phyloP scores from a whole-genome alignment of 2,888 invertebrate species.

The Prenolepis imparis region DNA sequence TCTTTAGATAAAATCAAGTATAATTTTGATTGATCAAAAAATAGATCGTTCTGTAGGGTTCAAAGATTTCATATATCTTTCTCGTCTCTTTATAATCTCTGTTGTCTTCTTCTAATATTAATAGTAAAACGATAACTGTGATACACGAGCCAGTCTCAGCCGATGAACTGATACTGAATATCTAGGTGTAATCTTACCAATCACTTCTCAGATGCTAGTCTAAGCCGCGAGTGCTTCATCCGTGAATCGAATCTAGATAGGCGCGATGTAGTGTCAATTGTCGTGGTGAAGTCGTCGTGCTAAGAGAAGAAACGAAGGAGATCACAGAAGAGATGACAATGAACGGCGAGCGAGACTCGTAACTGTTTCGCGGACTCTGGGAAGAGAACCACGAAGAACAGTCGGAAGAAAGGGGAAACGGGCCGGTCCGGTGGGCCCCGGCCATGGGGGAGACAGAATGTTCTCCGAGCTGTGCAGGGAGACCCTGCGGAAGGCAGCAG shows the following conservation, averaged over 20 bases:
- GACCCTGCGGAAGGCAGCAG: slow-evolving; percentile 87
- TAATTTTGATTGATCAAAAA: background rate
- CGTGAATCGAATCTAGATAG: no score
- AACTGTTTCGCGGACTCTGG: slow-evolving; percentile 32
- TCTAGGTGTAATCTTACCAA: slow-evolving; percentile 19
- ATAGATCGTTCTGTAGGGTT: background rate
- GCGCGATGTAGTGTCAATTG: slow-evolving; percentile 61
- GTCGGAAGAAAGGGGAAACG: slow-evolving; percentile 10
- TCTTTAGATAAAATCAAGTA: background rate
- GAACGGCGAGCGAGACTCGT: slow-evolving; percentile 44
- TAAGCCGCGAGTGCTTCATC: slow-evolving; percentile 1
- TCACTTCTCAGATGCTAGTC: slow-evolving; percentile 38
- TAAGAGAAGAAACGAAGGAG: background rate
- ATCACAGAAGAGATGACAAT: slow-evolving; percentile 29
- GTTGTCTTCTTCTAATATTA: slow-evolving; percentile 1
- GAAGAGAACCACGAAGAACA: background rate
- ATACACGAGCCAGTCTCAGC: slow-evolving; percentile 42
- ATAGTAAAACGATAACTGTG: slow-evolving; percentile 24
- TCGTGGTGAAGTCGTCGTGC: slow-evolving; percentile 41
- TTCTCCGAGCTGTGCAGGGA: slow-evolving; percentile 88
- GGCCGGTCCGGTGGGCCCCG: slow-evolving; percentile 82
- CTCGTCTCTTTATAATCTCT: no score
- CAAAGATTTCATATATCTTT: background rate
- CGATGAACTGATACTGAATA: background rate
- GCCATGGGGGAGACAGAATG: slow-evolving; percentile 87